phyloP scores from a whole-genome alignment of 2,113 vertebrate species.

The Jaculus jaculus region DNA sequence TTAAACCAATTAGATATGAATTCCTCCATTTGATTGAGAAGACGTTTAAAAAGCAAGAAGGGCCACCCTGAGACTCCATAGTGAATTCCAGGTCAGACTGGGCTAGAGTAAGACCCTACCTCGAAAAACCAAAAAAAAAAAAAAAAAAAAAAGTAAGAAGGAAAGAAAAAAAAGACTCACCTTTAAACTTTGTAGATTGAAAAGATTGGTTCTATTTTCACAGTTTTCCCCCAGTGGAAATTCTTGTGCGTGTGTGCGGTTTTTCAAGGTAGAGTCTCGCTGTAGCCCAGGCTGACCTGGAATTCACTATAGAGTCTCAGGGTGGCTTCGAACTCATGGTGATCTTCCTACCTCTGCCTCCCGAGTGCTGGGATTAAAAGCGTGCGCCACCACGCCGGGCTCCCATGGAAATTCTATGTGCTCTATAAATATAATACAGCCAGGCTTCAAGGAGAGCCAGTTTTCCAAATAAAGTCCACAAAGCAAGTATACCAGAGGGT shows the following conservation, averaged over 20 bases:
- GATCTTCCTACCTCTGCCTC: too few species aligned
- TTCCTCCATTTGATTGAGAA: neutral
- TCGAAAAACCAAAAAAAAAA: neutral
- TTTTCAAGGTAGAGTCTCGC: too few species aligned
- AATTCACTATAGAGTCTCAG: too few species aligned
- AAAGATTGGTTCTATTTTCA: slow-evolving; percentile 12
- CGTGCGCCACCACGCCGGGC: too few species aligned
- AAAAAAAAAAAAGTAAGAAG: too few species aligned
- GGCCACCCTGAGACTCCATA: too few species aligned
- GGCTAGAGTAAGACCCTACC: too few species aligned
- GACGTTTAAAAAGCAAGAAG: neutral
- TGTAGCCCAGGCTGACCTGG: too few species aligned
- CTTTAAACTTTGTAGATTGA: neutral
- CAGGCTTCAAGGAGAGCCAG: neutral
- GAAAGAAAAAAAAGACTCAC: neutral
- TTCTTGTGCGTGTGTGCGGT: too few species aligned
- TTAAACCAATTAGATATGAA: neutral
- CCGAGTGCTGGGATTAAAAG: too few species aligned
- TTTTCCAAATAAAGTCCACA: slow-evolving; percentile 37
- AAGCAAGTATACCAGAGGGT: neutral
- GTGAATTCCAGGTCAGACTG: too few species aligned
- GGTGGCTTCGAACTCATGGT: too few species aligned
- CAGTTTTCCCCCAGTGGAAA: neutral
- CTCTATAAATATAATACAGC: neutral
- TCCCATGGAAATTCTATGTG: neutral